phyloP scores from a whole-genome alignment of 1,140 invertebrate genomes.

The Rhizoglyphus robini region DNA sequence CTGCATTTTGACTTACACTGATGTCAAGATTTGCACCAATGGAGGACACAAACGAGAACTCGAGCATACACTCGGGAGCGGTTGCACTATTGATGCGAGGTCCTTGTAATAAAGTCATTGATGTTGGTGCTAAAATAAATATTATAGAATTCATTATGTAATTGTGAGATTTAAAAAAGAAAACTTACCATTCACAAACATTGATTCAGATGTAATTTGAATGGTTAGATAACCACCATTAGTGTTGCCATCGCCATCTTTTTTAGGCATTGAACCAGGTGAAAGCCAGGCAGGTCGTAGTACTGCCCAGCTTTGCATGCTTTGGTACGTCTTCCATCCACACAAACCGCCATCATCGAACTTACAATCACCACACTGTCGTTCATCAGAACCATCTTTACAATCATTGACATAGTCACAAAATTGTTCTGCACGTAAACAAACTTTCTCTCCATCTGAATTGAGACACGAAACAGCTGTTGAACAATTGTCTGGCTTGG shows the following conservation, averaged over 20 bases:
- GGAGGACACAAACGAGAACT: too few relatives aligned
- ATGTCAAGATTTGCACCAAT: too few relatives aligned
- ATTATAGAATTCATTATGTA: too few relatives aligned
- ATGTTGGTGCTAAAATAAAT: too few relatives aligned
- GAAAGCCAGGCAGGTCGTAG: not conserved
- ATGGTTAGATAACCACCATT: not conserved
- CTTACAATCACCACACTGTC: conserved; percentile 18
- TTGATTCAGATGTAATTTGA: too few relatives aligned
- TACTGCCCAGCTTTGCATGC: not conserved
- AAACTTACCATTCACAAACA: too few relatives aligned
- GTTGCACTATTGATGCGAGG: not conserved
- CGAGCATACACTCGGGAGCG: too few relatives aligned
- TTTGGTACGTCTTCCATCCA: conserved; percentile 10
- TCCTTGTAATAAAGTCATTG: not conserved
- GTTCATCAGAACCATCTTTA: not conserved
- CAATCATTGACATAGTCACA: conserved; percentile 5
- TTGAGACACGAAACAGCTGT: not conserved
- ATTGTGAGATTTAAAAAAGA: too few relatives aligned
- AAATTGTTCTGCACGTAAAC: not conserved
- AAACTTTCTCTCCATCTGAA: not conserved
- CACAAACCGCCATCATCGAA: conserved; percentile 22
- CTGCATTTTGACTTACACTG: too few relatives aligned
- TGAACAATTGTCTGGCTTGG: too few relatives aligned
- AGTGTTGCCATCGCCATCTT: not conserved
- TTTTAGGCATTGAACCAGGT: not conserved